phyloP scores from a whole-genome alignment of 2,113 vertebrate genomes.

The Barbus barbus region DNA sequence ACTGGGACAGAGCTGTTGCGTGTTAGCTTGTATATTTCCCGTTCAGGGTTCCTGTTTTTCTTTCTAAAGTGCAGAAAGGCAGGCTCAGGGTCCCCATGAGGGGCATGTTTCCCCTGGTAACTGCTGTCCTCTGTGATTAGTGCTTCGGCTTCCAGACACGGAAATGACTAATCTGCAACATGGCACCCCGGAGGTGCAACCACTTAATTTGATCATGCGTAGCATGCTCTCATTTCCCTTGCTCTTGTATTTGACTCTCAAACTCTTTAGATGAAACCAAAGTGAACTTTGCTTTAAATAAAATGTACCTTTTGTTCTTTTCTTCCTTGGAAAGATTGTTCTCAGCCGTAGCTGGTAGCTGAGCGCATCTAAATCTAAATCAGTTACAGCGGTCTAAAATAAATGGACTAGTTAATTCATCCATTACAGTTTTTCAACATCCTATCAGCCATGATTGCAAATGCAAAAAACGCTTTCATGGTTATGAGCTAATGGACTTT shows the following conservation, averaged over 20 bases:
- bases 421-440: conserved; percentile 6
- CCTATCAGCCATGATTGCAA: conserved; percentile 1
- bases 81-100: conserved; percentile 1
- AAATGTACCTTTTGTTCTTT: background rate
- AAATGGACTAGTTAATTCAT: background rate
- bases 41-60: conserved; percentile 44
- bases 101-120: conserved; percentile 21
- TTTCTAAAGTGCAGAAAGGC: conserved; percentile 28
- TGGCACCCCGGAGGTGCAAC: background rate
- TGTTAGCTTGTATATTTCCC: conserved; percentile 16
- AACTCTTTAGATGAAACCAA: background rate
- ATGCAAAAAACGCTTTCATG: conserved; percentile 4
- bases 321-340: background rate
- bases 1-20: background rate
- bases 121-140: conserved; percentile 33
- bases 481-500: background rate
- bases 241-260: background rate
- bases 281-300: background rate
- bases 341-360: background rate
- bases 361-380: background rate
- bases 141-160: background rate
- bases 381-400: background rate
- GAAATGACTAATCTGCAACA: conserved; percentile 23
- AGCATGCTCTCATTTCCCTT: background rate
- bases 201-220: conserved; percentile 8